Conservation (phyloP, 2,888 invertebrate genomes). For the Ganaspis brasiliensis region DNA sequence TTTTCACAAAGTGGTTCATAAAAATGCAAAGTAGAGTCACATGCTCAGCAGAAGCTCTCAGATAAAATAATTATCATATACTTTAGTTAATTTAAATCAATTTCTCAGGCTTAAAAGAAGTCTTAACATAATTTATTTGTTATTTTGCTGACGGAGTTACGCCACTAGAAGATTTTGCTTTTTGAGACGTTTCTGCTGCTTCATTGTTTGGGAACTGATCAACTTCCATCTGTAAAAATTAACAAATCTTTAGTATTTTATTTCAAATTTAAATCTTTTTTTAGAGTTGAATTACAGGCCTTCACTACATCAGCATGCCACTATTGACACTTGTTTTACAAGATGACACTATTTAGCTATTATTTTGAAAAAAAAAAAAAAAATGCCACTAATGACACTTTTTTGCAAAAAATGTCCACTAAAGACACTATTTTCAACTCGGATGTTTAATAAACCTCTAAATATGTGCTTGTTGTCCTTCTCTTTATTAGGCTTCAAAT, state of each 20-base stretch:
- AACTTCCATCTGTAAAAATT: constrained; percentile 75
- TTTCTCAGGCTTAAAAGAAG: constrained; percentile 53
- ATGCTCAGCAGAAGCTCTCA: constrained; percentile 34
- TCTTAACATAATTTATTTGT: constrained; percentile 71
- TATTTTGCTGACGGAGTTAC: constrained; percentile 76
- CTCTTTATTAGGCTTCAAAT: too few species aligned
- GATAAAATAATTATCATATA: constrained; percentile 22
- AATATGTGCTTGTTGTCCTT: too few species aligned
- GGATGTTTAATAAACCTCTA: too few species aligned
- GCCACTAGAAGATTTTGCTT: constrained; percentile 73
- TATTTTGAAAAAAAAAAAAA: too few species aligned
- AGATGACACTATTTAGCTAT: too few species aligned
- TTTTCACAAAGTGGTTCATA: constrained; percentile 21
- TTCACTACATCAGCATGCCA: too few species aligned
- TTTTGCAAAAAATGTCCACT: too few species aligned
- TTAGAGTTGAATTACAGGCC: too few species aligned
- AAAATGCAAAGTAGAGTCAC: constrained; percentile 37
- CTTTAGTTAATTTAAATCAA: constrained; percentile 20
- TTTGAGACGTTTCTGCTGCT: constrained; percentile 76
- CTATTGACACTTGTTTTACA: too few species aligned
- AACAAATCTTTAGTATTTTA: constrained; percentile 38
- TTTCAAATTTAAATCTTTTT: background rate
- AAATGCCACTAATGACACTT: too few species aligned
- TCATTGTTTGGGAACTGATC: constrained; percentile 74
- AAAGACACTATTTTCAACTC: too few species aligned